Evolutionary conservation across 2,888 invertebrate species (phyloP).

Genomic region (Phlogophora meticulosa): DNA sequence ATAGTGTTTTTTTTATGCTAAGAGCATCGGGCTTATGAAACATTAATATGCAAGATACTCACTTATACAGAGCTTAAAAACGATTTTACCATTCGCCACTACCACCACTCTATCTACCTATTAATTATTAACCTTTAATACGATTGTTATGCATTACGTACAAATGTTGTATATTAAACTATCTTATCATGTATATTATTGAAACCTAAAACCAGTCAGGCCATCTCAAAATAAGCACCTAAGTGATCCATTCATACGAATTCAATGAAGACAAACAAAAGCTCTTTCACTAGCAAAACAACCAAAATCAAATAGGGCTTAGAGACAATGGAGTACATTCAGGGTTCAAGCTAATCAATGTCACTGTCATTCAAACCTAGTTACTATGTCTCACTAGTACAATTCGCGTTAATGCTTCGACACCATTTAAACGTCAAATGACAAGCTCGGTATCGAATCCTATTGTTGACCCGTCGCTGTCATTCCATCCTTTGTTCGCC

Average conservation of each 20-base stretch:
- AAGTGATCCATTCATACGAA: neutral
- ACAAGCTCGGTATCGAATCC: slow-evolving; percentile 28
- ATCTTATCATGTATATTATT: neutral
- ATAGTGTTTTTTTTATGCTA: neutral
- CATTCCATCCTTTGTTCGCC: slow-evolving; percentile 36
- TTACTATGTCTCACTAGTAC: neutral
- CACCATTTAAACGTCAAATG: slow-evolving; percentile 7
- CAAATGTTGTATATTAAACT: neutral
- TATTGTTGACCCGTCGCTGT: slow-evolving; percentile 34
- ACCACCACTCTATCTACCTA: neutral
- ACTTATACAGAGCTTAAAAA: neutral
- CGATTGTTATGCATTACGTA: neutral
- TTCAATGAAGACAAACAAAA: slow-evolving; percentile 11
- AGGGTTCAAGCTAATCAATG: neutral
- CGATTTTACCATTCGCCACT: neutral
- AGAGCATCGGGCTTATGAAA: neutral
- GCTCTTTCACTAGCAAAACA: neutral
- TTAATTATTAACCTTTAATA: neutral
- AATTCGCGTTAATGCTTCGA: neutral
- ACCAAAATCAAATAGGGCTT: neutral
- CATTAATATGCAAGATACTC: neutral
- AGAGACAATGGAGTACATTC: neutral
- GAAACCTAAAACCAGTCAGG: neutral
- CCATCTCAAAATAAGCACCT: neutral
- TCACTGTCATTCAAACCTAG: slow-evolving; percentile 1